These are phyloP conservation scores for Tetanocera ferruginea DNA, from an alignment of 2,888 invertebrate genomes.

Conservation along the genomic window DNA sequence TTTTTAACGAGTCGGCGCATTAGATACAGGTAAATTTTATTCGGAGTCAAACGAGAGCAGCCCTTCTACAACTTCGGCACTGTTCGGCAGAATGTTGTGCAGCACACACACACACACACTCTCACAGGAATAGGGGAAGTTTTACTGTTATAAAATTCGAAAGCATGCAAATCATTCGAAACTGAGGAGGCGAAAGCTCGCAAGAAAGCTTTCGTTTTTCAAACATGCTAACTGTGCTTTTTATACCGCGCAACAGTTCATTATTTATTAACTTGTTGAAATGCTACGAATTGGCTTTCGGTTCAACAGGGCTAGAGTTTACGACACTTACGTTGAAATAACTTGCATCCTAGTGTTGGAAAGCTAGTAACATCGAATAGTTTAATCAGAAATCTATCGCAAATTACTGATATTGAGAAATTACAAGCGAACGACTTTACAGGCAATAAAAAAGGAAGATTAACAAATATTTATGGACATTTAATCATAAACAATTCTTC, in stretches of 20 bases:
- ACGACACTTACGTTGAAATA: neutral
- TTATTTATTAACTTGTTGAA: slow-evolving; percentile 47
- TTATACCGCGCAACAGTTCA: slow-evolving; percentile 45
- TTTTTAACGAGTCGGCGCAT: slow-evolving; percentile 29
- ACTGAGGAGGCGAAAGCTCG: neutral
- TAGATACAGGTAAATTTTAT: slow-evolving; percentile 1
- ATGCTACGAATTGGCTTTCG: neutral
- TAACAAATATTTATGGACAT: too few relatives aligned
- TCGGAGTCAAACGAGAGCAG: slow-evolving; percentile 12
- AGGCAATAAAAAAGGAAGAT: too few relatives aligned
- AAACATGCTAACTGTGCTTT: neutral
- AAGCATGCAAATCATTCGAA: neutral
- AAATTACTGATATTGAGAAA: too few relatives aligned
- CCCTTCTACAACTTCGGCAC: neutral
- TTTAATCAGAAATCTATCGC: too few relatives aligned
- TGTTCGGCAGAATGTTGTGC: neutral
- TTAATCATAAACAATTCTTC: too few relatives aligned
- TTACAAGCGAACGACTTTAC: too few relatives aligned
- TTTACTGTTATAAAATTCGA: slow-evolving; percentile 25
- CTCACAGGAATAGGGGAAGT: neutral
- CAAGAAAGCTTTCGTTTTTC: neutral
- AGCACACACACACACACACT: neutral
- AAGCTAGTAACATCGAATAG: neutral
- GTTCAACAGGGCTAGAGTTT: slow-evolving; percentile 29
- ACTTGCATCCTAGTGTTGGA: neutral